A percentile compares a stretch with the other conserved stretches of the same genome.
Evolutionary conservation across 1,140 invertebrate species (phyloP).

Genomic region (Drosophila insularis): DNA sequence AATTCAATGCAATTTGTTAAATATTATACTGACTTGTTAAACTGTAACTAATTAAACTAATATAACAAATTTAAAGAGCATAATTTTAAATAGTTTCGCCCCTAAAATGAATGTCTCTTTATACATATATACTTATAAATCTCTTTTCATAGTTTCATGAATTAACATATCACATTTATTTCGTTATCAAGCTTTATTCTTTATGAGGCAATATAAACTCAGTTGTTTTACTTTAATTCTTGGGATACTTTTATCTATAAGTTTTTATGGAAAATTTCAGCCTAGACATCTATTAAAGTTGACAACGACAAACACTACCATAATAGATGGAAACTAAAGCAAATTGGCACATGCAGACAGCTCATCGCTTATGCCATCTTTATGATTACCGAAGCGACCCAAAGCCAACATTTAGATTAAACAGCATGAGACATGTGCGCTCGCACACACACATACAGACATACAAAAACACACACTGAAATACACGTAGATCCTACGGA

Average conservation of each 20-base stretch:
- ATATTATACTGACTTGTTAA: too few species aligned
- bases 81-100: too few species aligned
- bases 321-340: constrained; percentile 39
- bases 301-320: constrained; percentile 1
- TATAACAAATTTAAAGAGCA: too few species aligned
- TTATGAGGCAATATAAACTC: not conserved
- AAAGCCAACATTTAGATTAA: constrained; percentile 75
- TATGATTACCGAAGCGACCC: constrained; percentile 69
- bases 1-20: too few species aligned
- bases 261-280: not conserved
- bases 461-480: not conserved
- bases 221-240: not conserved
- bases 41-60: too few species aligned
- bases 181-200: not conserved
- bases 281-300: constrained; percentile 1
- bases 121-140: too few species aligned
- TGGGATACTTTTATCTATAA: not conserved
- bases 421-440: constrained; percentile 61
- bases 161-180: not conserved
- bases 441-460: constrained; percentile 19
- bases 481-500: constrained; percentile 37
- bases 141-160: not conserved
- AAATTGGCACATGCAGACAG: constrained; percentile 56
- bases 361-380: constrained; percentile 79
- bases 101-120: too few species aligned